A percentile compares a stretch with the other conserved stretches of the same genome.
Conservation (phyloP, 2,113 vertebrate genomes). For the Myotis brandtii region DNA sequence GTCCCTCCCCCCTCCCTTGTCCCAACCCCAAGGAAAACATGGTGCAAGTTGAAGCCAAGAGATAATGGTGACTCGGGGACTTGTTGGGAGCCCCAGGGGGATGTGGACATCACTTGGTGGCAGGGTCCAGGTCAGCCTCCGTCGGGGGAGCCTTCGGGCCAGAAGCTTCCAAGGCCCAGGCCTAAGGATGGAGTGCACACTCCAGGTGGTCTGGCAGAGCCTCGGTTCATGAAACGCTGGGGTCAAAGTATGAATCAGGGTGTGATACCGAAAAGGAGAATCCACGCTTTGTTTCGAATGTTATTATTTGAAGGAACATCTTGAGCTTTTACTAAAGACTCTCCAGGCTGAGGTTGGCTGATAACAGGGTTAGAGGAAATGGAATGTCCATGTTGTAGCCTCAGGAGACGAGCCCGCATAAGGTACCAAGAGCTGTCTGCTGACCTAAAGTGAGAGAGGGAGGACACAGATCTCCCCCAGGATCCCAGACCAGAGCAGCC, state of each 20-base stretch:
- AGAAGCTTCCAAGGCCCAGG: not conserved
- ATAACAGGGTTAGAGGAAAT: not conserved
- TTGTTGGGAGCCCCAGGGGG: not conserved
- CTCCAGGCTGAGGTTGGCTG: not conserved
- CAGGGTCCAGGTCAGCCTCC: not conserved
- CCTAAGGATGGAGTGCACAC: too few relatives aligned
- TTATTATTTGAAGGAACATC: not conserved
- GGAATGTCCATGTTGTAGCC: not conserved
- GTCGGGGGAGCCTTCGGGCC: not conserved
- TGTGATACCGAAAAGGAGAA: not conserved
- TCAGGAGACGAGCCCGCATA: not conserved
- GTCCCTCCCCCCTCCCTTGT: not conserved
- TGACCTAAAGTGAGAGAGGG: not conserved
- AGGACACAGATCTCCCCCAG: not conserved
- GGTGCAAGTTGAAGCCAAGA: conserved; percentile 5
- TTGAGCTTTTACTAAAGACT: not conserved
- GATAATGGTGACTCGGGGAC: not conserved
- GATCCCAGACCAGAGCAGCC: not conserved
- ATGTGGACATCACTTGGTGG: not conserved
- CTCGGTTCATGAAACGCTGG: not conserved
- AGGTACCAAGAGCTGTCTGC: too few relatives aligned
- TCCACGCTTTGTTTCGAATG: not conserved
- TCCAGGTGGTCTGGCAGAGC: not conserved
- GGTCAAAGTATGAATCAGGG: not conserved
- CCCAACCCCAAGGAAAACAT: not conserved